Evolutionary conservation across 2,888 invertebrate species (phyloP), one percentile per base, ranked within the genome.

Genomic region (Agrilus biguttatus): DNA sequence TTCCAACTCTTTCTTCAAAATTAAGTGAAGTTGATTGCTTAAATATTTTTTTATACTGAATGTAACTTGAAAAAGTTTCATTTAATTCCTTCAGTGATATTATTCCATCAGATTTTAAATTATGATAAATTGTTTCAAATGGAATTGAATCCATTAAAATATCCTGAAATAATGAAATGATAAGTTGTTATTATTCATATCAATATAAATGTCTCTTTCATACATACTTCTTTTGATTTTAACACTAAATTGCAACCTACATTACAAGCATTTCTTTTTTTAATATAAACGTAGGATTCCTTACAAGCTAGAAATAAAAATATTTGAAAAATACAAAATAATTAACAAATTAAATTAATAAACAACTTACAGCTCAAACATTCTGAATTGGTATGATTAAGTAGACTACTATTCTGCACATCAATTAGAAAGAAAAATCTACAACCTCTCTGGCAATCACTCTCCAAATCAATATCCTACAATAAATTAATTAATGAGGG

Each of bases 81-180:
- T 23, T 23, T 7, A 23, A 7, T 23, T 23, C 23, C 23, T 23
- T 23, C 23, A 23, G 8, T 23, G 51, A 43, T 57, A 58, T 39
- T 60, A 59, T 6, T 58, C 60, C 8, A 56, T 52, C 48, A 61
- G 59, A 35, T 62, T 46, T 44, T 63, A 63, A 40, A 54, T 55
- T 43, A 55, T 55, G n/a, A 63, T 56, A 17, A 23, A 59, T 59
- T 7, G 63, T 61, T 49, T 64, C 63, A 5, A 61, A 58, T 7
- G 62, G 49, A 14, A 62, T 47, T 35, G 62, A 61, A 8, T 59
- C 54, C 47, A 23, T 5, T 23, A 23, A 23, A 23, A 23, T 3
- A 23, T 23, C 8, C 23, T 23, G 23, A 8, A 23, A 23, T 8
- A 23, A 6, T 23, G n/a, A n/a, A n/a, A n/a, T n/a, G n/a, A n/a